These are phyloP conservation scores for Lophius americanus DNA, from an alignment of 2,797 vertebrate genomes.

Conservation along the genomic window DNA sequence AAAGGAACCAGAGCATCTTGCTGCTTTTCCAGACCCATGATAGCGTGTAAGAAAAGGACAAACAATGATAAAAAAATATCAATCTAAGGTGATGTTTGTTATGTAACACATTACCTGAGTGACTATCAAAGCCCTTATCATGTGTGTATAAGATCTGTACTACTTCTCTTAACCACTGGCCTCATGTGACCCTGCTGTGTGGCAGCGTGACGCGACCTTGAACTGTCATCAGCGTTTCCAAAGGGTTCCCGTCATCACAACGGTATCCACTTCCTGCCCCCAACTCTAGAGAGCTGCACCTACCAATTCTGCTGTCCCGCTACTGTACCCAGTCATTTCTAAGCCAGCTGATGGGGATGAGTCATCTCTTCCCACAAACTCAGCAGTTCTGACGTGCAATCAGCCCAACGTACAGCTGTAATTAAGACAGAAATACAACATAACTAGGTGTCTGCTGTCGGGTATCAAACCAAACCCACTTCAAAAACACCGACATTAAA, in stretches of 20 bases:
- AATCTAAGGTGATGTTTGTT: neutral
- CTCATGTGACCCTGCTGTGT: neutral
- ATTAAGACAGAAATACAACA: neutral
- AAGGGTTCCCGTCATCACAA: neutral
- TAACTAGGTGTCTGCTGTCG: too few species aligned
- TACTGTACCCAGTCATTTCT: conserved; percentile 15
- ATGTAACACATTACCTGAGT: conserved; percentile 1
- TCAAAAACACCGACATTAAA: neutral
- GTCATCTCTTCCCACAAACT: conserved; percentile 8
- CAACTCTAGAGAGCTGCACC: neutral
- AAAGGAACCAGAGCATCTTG: too few species aligned
- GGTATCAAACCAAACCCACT: neutral
- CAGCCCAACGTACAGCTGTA: conserved; percentile 15
- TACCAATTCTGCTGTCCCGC: conserved; percentile 19
- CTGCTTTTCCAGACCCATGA: too few species aligned
- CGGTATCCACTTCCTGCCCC: conserved; percentile 4
- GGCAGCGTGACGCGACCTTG: neutral
- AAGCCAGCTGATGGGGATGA: conserved; percentile 14
- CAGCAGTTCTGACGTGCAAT: conserved; percentile 24
- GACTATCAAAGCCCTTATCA: neutral
- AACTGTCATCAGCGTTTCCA: neutral
- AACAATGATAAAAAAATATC: too few species aligned
- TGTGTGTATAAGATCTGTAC: neutral
- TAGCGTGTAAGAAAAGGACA: too few species aligned
- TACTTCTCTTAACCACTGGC: neutral